Evolutionary conservation across 2,113 vertebrate genomes (phyloP).

Genomic region (Myiozetetes cayanensis): DNA sequence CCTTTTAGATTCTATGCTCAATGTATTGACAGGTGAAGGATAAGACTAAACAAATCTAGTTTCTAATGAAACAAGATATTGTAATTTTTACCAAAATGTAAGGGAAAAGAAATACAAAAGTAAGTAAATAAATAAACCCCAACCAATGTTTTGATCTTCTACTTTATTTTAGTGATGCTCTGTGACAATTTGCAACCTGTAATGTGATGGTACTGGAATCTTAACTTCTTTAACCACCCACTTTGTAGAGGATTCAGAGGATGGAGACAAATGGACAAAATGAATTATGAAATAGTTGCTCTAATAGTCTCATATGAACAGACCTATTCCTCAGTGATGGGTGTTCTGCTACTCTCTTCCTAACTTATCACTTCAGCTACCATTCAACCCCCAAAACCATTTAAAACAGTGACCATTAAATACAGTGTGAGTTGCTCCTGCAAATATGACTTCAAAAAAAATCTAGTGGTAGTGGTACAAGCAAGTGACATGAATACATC

Average conservation of each 20-base stretch:
- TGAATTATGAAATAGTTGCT: neutral
- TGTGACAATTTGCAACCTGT: neutral
- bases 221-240: neutral
- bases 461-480: neutral
- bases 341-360: neutral
- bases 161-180: neutral
- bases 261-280: neutral
- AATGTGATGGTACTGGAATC: neutral
- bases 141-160: rapidly evolving
- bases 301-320: neutral
- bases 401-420: neutral
- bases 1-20: neutral
- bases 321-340: neutral
- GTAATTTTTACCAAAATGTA: neutral
- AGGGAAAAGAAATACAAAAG: neutral
- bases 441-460: neutral
- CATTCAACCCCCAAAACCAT: neutral
- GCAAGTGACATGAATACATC: neutral
- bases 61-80: neutral
- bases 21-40: neutral
- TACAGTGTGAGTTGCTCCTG: neutral
- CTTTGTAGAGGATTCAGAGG: neutral
- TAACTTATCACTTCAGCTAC: neutral
- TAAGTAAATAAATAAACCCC: neutral
- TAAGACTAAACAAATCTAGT: neutral